A percentile compares a stretch with the other conserved stretches of the same genome.
Evolutionary conservation across 2,888 invertebrate species (phyloP).

Genomic region (Dermolepida albohirtum): DNA sequence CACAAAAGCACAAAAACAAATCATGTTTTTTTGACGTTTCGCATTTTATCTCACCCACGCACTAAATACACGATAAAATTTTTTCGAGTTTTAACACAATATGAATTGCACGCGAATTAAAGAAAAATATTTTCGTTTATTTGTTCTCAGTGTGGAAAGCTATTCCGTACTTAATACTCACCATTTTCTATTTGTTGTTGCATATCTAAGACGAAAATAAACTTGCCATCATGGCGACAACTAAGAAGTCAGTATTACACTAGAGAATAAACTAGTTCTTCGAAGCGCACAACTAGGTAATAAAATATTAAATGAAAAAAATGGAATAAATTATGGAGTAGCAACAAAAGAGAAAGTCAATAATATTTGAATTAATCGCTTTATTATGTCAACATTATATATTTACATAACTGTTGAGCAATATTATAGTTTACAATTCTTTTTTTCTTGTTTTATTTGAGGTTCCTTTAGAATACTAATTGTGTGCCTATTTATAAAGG

Average conservation of each 20-base stretch:
- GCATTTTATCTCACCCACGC: constrained; percentile 53
- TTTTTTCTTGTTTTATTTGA: neutral
- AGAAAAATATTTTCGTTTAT: neutral
- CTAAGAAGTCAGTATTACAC: constrained; percentile 44
- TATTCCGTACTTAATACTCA: constrained; percentile 47
- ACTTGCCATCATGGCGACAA: constrained; percentile 48
- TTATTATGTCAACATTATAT: constrained; percentile 24
- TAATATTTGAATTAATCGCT: constrained; percentile 10
- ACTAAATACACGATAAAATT: constrained; percentile 39
- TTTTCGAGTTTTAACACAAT: neutral
- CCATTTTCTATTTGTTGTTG: constrained; percentile 57
- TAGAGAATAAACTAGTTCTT: neutral
- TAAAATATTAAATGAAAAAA: constrained; percentile 6
- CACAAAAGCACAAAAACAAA: constrained; percentile 25
- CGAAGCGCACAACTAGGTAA: neutral
- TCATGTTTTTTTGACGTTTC: constrained; percentile 36
- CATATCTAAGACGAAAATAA: constrained; percentile 51
- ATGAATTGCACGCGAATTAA: neutral
- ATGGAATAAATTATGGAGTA: constrained; percentile 1
- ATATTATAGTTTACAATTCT: constrained; percentile 15
- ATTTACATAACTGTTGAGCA: constrained; percentile 26
- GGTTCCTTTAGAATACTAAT: neutral
- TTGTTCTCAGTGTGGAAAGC: neutral
- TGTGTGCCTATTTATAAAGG: too few relatives aligned
- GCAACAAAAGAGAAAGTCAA: neutral